Conservation (phyloP, 2,797 vertebrate species). For the Naso thynnoides region DNA sequence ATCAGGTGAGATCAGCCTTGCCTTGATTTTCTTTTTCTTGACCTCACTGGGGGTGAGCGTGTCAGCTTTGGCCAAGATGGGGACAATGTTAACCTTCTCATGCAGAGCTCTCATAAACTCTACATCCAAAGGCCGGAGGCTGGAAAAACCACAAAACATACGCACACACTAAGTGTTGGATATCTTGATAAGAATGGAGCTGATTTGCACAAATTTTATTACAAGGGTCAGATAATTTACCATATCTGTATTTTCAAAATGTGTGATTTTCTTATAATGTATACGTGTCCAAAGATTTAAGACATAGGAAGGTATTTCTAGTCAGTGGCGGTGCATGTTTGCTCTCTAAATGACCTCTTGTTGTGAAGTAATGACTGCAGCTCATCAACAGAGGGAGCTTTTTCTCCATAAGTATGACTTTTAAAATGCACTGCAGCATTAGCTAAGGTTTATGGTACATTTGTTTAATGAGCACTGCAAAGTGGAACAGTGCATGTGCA, state of each 20-base stretch:
- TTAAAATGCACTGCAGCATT: slow-evolving; percentile 38
- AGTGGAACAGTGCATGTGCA: slow-evolving; percentile 44
- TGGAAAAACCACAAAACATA: slow-evolving; percentile 62
- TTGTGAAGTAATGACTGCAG: slow-evolving; percentile 16
- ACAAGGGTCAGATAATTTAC: neutral
- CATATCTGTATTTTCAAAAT: neutral
- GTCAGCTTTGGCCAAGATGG: slow-evolving; percentile 96
- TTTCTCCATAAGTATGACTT: slow-evolving; percentile 40
- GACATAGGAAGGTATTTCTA: neutral
- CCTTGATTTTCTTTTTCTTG: slow-evolving; percentile 95
- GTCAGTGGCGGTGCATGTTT: neutral
- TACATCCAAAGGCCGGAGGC: slow-evolving; percentile 94
- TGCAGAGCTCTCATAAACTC: slow-evolving; percentile 98
- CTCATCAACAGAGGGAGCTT: slow-evolving; percentile 67
- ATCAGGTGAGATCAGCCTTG: slow-evolving; percentile 47
- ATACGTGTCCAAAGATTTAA: neutral
- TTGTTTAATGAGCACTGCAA: slow-evolving; percentile 35
- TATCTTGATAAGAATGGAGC: neutral
- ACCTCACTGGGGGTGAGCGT: slow-evolving; percentile 93
- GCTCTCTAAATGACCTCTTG: neutral
- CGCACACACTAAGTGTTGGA: neutral
- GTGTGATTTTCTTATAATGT: neutral
- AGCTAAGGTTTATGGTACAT: slow-evolving; percentile 10
- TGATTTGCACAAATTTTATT: neutral
- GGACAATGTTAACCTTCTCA: slow-evolving; percentile 97